Percentiles rank a stretch among this genome's conserved stretches.
Evolutionary conservation across 1,140 invertebrate genomes (phyloP).

Genomic region (Grapholita molesta): DNA sequence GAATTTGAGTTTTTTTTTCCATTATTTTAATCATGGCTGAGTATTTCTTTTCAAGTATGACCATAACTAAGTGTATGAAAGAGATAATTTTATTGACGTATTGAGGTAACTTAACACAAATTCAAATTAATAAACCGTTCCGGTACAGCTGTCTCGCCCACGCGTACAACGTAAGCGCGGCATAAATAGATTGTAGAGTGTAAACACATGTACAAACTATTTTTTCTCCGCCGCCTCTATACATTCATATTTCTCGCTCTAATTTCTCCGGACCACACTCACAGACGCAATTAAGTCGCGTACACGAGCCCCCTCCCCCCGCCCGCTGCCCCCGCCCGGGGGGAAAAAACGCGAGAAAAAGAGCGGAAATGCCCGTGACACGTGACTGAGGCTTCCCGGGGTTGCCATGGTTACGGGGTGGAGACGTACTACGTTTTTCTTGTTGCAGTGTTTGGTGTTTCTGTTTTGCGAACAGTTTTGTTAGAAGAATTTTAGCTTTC

Average conservation of each 20-base stretch:
- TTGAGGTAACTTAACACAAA: too few relatives aligned
- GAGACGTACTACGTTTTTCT: slow-evolving; percentile 14
- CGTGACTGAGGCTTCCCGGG: slow-evolving; percentile 72
- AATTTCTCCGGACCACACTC: slow-evolving; percentile 75
- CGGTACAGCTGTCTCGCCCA: too few relatives aligned
- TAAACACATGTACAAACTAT: too few relatives aligned
- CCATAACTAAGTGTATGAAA: too few relatives aligned
- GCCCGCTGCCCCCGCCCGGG: neutral
- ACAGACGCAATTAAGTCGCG: slow-evolving; percentile 75
- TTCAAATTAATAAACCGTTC: too few relatives aligned
- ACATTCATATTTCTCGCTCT: slow-evolving; percentile 49
- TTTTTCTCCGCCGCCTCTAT: slow-evolving; percentile 49
- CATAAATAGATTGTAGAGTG: too few relatives aligned
- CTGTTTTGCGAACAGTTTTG: neutral
- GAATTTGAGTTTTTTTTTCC: too few relatives aligned
- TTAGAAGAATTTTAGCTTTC: too few relatives aligned
- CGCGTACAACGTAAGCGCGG: too few relatives aligned
- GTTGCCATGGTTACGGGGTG: slow-evolving; percentile 60
- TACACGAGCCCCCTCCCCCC: slow-evolving; percentile 44
- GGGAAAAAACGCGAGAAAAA: slow-evolving; percentile 57
- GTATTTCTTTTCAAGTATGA: too few relatives aligned
- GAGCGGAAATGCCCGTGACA: slow-evolving; percentile 70
- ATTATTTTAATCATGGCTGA: too few relatives aligned
- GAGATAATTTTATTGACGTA: too few relatives aligned
- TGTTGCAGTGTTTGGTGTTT: slow-evolving; percentile 9